These are phyloP conservation scores for Tipula lateralis DNA, from an alignment of 2,888 invertebrate species.

Conservation along the genomic window DNA sequence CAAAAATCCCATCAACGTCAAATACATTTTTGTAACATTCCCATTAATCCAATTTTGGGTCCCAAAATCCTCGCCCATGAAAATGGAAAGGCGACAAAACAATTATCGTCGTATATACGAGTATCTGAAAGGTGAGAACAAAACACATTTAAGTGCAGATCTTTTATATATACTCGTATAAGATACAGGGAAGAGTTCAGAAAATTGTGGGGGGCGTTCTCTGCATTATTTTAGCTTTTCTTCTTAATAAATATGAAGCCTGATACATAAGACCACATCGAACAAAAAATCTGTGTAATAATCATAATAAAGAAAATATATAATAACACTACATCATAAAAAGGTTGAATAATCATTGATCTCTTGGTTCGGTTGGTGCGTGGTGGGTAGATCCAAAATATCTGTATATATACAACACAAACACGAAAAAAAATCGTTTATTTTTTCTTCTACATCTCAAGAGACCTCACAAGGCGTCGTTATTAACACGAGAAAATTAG, in stretches of 20 bases:
- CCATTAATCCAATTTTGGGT: background rate
- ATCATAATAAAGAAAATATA: constrained; percentile 5
- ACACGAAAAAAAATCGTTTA: background rate
- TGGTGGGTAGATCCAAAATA: constrained; percentile 13
- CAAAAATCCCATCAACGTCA: background rate
- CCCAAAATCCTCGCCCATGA: background rate
- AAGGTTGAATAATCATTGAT: constrained; percentile 24
- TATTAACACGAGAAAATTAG: constrained; percentile 11
- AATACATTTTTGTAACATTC: background rate
- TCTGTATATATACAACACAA: background rate
- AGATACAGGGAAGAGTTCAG: background rate
- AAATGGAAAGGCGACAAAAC: constrained; percentile 3
- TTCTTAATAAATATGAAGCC: background rate
- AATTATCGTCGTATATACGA: background rate
- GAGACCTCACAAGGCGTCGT: constrained; percentile 13
- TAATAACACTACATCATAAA: background rate
- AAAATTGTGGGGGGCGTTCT: background rate
- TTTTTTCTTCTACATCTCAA: background rate
- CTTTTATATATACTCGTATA: background rate
- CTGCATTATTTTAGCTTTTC: background rate
- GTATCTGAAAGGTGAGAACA: background rate
- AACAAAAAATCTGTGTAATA: background rate
- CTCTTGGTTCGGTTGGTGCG: constrained; percentile 11
- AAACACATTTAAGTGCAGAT: background rate
- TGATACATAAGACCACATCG: background rate